phyloP scores from a whole-genome alignment of 2,113 vertebrate genomes.

The Tor tambroides region DNA sequence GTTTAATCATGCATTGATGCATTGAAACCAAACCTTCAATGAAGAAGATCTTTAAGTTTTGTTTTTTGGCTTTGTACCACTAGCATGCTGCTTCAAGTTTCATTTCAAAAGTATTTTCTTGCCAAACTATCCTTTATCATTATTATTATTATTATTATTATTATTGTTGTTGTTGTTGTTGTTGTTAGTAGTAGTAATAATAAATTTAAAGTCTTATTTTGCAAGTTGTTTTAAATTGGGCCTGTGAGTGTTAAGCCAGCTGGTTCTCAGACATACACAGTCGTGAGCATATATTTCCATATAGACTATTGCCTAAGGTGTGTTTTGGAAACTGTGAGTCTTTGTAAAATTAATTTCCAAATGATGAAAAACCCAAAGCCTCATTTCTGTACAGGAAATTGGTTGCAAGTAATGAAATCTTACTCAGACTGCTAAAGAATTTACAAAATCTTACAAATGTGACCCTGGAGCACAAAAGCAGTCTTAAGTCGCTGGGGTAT shows the following conservation, averaged over 20 bases:
- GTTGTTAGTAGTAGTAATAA: not conserved
- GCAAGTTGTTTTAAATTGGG: not conserved
- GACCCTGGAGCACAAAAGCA: no score
- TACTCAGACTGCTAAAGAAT: not conserved
- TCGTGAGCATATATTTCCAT: not conserved
- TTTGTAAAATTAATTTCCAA: not conserved
- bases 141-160: not conserved
- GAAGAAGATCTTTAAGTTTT: no score
- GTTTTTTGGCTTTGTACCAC: no score
- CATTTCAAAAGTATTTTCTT: no score
- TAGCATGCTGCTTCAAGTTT: no score
- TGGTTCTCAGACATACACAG: not conserved
- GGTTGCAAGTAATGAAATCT: not conserved
- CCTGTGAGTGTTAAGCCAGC: not conserved
- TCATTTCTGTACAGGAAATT: slow-evolving; percentile 4
- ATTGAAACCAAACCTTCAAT: not conserved
- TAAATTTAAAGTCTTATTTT: not conserved
- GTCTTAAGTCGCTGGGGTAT: no score
- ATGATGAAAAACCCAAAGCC: not conserved
- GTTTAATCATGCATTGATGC: not conserved
- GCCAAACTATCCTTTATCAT: no score
- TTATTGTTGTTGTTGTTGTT: not conserved
- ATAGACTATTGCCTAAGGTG: not conserved
- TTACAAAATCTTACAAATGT: not conserved
- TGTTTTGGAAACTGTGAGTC: not conserved